Evolutionary conservation across 2,113 vertebrate genomes (phyloP).

Genomic region (Hippotragus niger): DNA sequence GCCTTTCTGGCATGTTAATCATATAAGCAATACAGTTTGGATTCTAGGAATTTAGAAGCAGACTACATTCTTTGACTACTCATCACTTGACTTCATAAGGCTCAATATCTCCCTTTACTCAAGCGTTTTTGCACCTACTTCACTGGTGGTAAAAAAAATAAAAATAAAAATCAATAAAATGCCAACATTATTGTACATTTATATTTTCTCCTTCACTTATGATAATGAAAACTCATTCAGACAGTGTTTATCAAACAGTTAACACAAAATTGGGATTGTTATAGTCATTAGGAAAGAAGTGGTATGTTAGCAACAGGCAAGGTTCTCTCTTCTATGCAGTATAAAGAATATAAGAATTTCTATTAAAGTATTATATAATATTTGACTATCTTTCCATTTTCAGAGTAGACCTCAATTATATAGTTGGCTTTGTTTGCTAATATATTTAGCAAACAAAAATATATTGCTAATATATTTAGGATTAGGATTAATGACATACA

Average conservation of each 20-base stretch:
- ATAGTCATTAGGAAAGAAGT: not conserved
- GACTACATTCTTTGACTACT: not conserved
- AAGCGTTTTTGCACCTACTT: not conserved
- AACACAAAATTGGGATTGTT: not conserved
- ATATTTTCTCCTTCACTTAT: not conserved
- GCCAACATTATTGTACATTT: not conserved
- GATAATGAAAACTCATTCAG: not conserved
- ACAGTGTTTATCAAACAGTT: not conserved
- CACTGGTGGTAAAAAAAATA: not conserved
- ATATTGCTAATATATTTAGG: not conserved
- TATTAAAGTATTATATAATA: not conserved
- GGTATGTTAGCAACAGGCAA: not conserved
- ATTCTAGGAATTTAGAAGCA: not conserved
- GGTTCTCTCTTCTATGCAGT: not conserved
- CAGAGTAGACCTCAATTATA: not conserved
- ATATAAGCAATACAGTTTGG: not conserved
- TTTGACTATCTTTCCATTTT: not conserved
- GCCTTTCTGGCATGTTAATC: not conserved
- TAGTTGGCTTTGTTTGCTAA: not conserved
- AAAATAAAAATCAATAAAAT: not conserved
- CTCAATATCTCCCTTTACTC: not conserved
- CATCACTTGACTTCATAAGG: not conserved
- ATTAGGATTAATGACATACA: not conserved
- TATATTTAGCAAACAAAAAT: not conserved
- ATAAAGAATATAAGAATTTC: not conserved